A percentile compares a stretch with the other conserved stretches of the same genome.
phyloP scores from a whole-genome alignment of 2,888 invertebrate species.

The Oeneis ivallda region DNA sequence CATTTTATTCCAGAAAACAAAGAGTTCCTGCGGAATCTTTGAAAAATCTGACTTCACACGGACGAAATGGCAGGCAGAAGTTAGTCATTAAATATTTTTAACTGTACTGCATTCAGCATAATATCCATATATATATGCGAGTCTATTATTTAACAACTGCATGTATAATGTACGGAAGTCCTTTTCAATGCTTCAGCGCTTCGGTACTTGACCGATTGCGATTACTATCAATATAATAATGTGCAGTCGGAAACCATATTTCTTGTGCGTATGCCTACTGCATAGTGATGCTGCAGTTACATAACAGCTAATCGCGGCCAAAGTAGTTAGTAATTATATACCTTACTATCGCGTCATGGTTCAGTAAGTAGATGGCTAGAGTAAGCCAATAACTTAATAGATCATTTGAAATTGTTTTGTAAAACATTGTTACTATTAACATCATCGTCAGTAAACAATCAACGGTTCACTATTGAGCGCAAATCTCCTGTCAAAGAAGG shows the following conservation, averaged over 20 bases:
- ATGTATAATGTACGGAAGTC: slow-evolving; percentile 17
- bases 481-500: too few species aligned
- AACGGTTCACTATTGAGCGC: too few species aligned
- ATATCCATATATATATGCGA: neutral
- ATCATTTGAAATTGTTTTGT: slow-evolving; percentile 4
- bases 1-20: too few species aligned
- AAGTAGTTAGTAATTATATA: slow-evolving; percentile 9
- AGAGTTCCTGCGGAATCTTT: too few species aligned
- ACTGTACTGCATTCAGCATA: neutral
- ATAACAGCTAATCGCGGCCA: slow-evolving; percentile 7
- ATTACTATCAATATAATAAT: slow-evolving; percentile 17
- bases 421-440: neutral
- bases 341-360: slow-evolving; percentile 12
- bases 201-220: slow-evolving; percentile 17
- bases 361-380: slow-evolving; percentile 10
- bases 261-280: slow-evolving; percentile 9
- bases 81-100: neutral
- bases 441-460: too few species aligned
- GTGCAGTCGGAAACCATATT: slow-evolving; percentile 20
- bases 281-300: slow-evolving; percentile 22
- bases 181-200: slow-evolving; percentile 20
- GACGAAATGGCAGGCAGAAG: too few species aligned
- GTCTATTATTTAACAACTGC: neutral
- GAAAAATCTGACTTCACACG: too few species aligned
- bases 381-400: slow-evolving; percentile 2